phyloP scores from a whole-genome alignment of 2,113 vertebrate species.

The Odocoileus hemionus region DNA sequence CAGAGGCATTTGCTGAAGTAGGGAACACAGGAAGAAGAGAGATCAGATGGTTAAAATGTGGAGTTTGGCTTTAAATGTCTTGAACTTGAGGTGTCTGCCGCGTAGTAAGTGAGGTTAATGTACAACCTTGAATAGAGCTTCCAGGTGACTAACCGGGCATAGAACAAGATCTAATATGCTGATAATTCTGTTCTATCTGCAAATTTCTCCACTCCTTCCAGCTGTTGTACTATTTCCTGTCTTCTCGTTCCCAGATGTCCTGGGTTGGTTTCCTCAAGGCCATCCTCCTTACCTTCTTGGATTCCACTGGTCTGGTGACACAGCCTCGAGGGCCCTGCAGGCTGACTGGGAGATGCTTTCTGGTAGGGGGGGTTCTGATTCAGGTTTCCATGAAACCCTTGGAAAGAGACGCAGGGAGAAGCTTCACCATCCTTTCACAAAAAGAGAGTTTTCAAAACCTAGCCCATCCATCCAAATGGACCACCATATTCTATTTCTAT shows the following conservation, averaged over 20 bases:
- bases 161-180: neutral
- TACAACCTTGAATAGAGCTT: neutral
- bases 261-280: neutral
- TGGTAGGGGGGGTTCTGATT: neutral
- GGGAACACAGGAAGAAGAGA: neutral
- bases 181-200: neutral
- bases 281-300: neutral
- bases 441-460: neutral
- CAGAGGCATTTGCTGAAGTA: neutral
- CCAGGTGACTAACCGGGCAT: neutral
- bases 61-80: neutral
- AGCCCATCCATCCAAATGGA: neutral
- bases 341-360: neutral
- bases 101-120: neutral
- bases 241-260: neutral
- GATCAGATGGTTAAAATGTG: neutral
- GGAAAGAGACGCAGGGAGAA: neutral
- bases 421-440: neutral
- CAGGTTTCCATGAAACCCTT: neutral
- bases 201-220: neutral
- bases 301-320: neutral
- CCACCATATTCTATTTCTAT: accelerated
- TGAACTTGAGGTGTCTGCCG: neutral
- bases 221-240: neutral
- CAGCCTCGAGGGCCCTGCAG: neutral